These are phyloP conservation scores for Dryomyza anilis DNA, from an alignment of 2,888 invertebrate species.

Conservation along the genomic window DNA sequence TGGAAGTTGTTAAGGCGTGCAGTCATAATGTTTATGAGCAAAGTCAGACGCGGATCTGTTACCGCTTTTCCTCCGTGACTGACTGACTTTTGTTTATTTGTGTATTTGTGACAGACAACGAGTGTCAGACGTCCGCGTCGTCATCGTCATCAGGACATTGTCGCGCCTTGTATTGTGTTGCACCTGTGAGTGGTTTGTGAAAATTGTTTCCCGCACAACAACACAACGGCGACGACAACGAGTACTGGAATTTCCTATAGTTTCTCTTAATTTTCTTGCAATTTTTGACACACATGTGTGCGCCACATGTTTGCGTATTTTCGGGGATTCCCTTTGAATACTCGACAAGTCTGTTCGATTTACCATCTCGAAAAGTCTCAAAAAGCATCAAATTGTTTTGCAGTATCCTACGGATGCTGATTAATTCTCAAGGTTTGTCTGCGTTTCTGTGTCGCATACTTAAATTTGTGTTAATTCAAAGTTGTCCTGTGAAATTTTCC, in stretches of 20 bases:
- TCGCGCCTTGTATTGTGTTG: background rate
- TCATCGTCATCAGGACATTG: background rate
- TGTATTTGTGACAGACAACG: too few species aligned
- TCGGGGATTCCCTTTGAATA: background rate
- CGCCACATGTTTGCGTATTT: background rate
- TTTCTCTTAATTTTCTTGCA: too few species aligned
- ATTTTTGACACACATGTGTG: too few species aligned
- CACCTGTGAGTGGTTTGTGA: background rate
- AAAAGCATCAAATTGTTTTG: background rate
- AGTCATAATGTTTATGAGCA: slow-evolving; percentile 6
- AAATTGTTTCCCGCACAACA: background rate
- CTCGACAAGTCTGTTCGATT: too few species aligned
- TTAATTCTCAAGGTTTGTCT: background rate
- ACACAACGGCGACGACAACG: background rate
- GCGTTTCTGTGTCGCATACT: too few species aligned
- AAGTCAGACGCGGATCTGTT: background rate
- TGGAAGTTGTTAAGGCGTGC: slow-evolving; percentile 21
- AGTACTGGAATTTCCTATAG: background rate
- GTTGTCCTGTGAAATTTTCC: background rate
- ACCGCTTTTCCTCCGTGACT: background rate
- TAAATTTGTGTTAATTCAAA: background rate
- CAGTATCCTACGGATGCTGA: background rate
- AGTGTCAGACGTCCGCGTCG: too few species aligned
- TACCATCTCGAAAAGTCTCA: too few species aligned
- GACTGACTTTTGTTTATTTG: too few species aligned